Evolutionary conservation across 2,797 vertebrate genomes (phyloP).

Genomic region (Lacerta agilis): DNA sequence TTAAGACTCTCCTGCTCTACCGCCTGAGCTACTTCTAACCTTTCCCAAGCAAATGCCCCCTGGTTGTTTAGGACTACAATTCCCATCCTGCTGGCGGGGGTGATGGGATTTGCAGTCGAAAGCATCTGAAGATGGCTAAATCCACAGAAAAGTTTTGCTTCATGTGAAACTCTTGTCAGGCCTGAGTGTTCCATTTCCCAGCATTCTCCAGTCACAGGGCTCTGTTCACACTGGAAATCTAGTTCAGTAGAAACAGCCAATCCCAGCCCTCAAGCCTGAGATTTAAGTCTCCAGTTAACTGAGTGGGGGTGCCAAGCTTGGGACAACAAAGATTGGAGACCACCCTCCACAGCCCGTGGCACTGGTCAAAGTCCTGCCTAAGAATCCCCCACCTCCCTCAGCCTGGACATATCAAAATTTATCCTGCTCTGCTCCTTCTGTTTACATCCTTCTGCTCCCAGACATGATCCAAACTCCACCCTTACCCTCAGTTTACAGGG

Average conservation of each 20-base stretch:
- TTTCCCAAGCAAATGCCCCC: too few species aligned
- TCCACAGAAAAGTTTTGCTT: neutral
- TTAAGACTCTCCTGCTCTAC: too few species aligned
- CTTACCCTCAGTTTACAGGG: neutral
- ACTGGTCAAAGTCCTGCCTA: neutral
- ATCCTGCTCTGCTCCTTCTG: neutral
- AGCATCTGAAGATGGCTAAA: too few species aligned
- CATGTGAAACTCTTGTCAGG: neutral
- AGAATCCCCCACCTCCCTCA: neutral
- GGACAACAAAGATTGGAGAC: neutral
- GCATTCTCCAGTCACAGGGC: too few species aligned
- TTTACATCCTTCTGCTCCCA: neutral
- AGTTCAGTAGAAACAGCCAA: neutral
- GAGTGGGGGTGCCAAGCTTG: neutral
- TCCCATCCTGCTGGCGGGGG: too few species aligned
- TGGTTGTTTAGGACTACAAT: too few species aligned
- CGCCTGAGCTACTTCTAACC: too few species aligned
- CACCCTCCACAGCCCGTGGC: neutral
- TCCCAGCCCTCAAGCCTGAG: neutral
- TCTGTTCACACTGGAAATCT: neutral
- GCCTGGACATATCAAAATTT: neutral
- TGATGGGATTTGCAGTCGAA: too few species aligned
- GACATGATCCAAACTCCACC: too few species aligned
- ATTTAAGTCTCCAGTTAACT: neutral
- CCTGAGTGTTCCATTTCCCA: neutral